Evolutionary conservation across 2,888 invertebrate species (phyloP), one percentile per base, ranked within the genome.

Genomic region (Ornithoptera priamus): DNA sequence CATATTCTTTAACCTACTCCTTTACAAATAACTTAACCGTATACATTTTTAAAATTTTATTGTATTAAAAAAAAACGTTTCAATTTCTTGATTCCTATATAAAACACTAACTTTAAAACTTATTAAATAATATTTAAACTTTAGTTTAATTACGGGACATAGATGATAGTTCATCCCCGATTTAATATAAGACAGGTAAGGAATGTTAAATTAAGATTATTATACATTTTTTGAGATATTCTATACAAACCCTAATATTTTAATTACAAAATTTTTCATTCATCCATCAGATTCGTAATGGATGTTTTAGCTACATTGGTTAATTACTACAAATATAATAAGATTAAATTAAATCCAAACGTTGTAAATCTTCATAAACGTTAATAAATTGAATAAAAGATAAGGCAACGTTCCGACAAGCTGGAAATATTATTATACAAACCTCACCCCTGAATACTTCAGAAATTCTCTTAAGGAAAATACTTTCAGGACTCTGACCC

Each of bases 81-180:
- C 53, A 18, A 22, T 42, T 68, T 53, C 24, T 61, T 56, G 68
- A 61, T 70, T 73, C 70, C 68, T 65, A 70, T 66, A 59, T 39
- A 56, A 15, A 39, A 17, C 24, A 42, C 69, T 71, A 66, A 57
- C 65, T 59, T 57, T 64, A 71, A 69, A 74, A 65, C 69, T 46
- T 59, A 24, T 10, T 64, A 56, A 58, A 68, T 69, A 67, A 4
- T 22, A n/a, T 72, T 20, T 36, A 46, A 5, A 67, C 59, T 50
- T 56, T 60, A 24, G 42, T 75, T 78, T 73, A 73, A 78, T 79
- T 74, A 78, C 76, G 76, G 75, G 74, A 73, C 73, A 75, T 22
- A 22, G 22, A 22, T 1, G 22, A 22, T 22, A 22, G 22, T 22
- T 22, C 22, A 22, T 22, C 22, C 1, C 22, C 22, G 22, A 22